Evolutionary conservation across 1,140 invertebrate species (phyloP), one percentile per base, ranked within the genome.

Genomic region (Zaprionus camerounensis): DNA sequence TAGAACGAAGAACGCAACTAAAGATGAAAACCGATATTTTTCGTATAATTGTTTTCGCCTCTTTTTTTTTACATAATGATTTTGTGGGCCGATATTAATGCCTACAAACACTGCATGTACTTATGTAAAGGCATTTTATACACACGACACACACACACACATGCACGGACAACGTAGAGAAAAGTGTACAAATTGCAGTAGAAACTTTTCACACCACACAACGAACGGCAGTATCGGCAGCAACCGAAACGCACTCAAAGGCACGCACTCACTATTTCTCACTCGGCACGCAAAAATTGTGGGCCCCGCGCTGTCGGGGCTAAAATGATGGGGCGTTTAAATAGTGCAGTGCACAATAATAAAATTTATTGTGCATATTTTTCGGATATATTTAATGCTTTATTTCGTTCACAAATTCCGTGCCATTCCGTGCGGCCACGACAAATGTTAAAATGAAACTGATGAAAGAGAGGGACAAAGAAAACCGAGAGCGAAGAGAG

Each of bases 121-220:
- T 90, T 90, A 90, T 90, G 85, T 90, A 90, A 90, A 90, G 85
- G 85, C 73, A 90, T 90, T 88, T 84, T 84, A 85, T 57, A 22
- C 71, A 69, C 68, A 46, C 9, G 7, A 55, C 36, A 53, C 61
- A 65, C 56, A 67, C 56, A 67, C 70, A 68, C 28, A 70, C 59
- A 69, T 55, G 56, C 77, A 77, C 49, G 72, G 46, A 71, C 72
- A 80, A 84, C 85, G 79, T 91, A 77, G 78, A 88, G 81, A 90
- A 88, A 88, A 88, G 90, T 88, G 81, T 76, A 76, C 62, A 76
- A 80, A 90, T 84, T 88, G 81, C 84, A 88, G 85, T 84, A 81
- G 82, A 88, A 73, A 90, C 75, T 88, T 90, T 88, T 88, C 86
- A 90, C 80, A 81, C 63, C 72, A 69, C 58, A 71, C 63, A 74